Evolutionary conservation across 2,113 vertebrate species (phyloP), one percentile per base, ranked within the genome.

Genomic region (Mohoua ochrocephala): DNA sequence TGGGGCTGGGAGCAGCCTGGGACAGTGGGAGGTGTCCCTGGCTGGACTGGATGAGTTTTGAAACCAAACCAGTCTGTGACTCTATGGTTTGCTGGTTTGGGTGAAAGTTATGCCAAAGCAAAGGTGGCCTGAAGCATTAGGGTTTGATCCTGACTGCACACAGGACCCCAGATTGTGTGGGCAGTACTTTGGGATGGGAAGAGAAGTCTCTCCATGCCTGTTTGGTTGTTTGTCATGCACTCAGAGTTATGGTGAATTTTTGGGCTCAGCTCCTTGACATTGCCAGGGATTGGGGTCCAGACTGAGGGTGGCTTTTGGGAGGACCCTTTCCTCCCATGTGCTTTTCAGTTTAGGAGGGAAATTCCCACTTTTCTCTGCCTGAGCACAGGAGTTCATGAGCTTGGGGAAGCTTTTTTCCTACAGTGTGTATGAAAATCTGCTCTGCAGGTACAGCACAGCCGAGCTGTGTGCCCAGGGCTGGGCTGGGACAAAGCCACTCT

Each of bases 321-420:
- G 28, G 18, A 44, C 5, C 18, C 8, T 54, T 59, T 8, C 8
- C 7, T 86, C 18, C 9, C 1, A 0, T 1, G 5, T 22, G 17
- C n/a, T 49, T 20, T 37, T 65, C 26, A 20, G 4, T 0, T 0
- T 0, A 0, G 23, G 64, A 69, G 47, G 24, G 23, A 35, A 54
- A 68, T 71, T 74, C 35, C 47, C 3, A 3, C 42, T 57, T 12
- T 65, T 9, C 27, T 35, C 20, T 69, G 39, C 23, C 3, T 7
- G 28, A 30, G 31, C 33, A 18, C 15, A 12, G 16, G 35, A 45
- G 21, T 30, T 71, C 6, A 3, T 39, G 31, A 3, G 30, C 50
- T 57, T 31, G 39, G 44, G 57, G 52, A 45, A 42, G 61, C 11
- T 81, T 60, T 67, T 75, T 15, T 6, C 57, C 9, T 12, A 2